Percentiles rank a stretch among this genome's conserved stretches.
phyloP scores from a whole-genome alignment of 2,888 invertebrate genomes.

The Holacanthella duospinosa region DNA sequence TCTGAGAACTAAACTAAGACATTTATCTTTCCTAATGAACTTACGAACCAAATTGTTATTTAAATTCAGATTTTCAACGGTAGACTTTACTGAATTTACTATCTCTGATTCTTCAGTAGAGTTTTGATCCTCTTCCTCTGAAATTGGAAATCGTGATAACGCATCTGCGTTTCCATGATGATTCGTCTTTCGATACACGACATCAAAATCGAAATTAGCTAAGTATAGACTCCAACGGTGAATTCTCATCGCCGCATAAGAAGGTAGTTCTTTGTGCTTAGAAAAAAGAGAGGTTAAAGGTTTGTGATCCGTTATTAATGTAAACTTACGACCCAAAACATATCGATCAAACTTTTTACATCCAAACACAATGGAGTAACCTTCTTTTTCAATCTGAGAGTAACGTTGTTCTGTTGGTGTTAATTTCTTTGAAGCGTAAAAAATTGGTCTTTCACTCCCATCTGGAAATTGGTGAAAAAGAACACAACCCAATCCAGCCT shows the following conservation, averaged over 20 bases:
- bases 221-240: slow-evolving; percentile 36
- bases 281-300: slow-evolving; percentile 40
- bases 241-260: slow-evolving; percentile 33
- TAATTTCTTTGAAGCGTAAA: slow-evolving; percentile 41
- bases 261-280: slow-evolving; percentile 32
- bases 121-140: neutral
- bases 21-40: neutral
- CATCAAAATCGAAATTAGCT: slow-evolving; percentile 38
- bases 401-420: slow-evolving; percentile 41
- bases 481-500: slow-evolving; percentile 38
- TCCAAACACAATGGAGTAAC: slow-evolving; percentile 41
- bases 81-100: too few species aligned
- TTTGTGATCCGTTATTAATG: slow-evolving; percentile 39
- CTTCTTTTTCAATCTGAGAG: slow-evolving; percentile 40
- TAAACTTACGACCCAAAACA: slow-evolving; percentile 42
- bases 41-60: too few species aligned
- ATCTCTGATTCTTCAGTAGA: too few species aligned
- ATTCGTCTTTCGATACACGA: slow-evolving; percentile 36
- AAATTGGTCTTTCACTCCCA: slow-evolving; percentile 26
- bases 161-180: slow-evolving; percentile 39
- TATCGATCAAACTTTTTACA: slow-evolving; percentile 42
- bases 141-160: slow-evolving; percentile 36
- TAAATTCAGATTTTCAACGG: too few species aligned
- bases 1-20: neutral
- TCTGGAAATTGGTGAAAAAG: slow-evolving; percentile 36